Base-by-base conservation (phyloP, 1,140 invertebrate species). In the Drosophila neocordata region DNA sequence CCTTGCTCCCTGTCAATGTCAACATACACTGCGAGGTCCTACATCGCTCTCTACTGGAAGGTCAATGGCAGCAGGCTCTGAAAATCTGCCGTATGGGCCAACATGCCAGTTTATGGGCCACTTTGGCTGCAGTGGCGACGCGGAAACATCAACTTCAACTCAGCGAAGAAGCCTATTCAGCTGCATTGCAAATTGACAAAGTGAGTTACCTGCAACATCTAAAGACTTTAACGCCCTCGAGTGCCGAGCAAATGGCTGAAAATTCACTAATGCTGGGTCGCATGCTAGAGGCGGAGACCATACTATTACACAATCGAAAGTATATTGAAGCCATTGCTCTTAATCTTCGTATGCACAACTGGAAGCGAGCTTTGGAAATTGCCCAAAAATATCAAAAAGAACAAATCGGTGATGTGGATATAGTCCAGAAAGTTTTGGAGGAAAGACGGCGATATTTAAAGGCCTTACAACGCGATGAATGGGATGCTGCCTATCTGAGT, bases 161-260 rank as follows among this genome's bases (percentile, higher is more conserved):
- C 34, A 97, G 97, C 8, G 97, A 98, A 93, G 95, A 98, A 89
- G 96, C 97, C 20, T 99, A 97, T 92, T 96, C 97, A 22, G 96
- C 97, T n/a, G 96, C 98, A 31, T 93, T 95, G 70, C 95, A 97
- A 93, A 95, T 94, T 53, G 97, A 98, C 81, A 98, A 98, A 93
- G 97, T 98, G 0, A 93, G 95, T 77, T 97, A 97, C 89, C 94
- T 98, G 52, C 95, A 96, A 83, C 94, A 96, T 70, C 95, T 98
- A 41, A 97, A 97, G 93, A 92, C 90, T 69, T 79, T 94, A 35
- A 80, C 93, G 13, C 93, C 92, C 15, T 81, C 84, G 7, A 93
- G 93, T 88, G 91, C 93, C 6, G 93, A 95, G 58, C 94, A 95
- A 83, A 93, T 95, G 85, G 96, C 97, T n/a, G 95, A 96, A 91